These are phyloP conservation scores for Dipus sagitta DNA, from an alignment of 2,797 vertebrate genomes.

Conservation along the genomic window DNA sequence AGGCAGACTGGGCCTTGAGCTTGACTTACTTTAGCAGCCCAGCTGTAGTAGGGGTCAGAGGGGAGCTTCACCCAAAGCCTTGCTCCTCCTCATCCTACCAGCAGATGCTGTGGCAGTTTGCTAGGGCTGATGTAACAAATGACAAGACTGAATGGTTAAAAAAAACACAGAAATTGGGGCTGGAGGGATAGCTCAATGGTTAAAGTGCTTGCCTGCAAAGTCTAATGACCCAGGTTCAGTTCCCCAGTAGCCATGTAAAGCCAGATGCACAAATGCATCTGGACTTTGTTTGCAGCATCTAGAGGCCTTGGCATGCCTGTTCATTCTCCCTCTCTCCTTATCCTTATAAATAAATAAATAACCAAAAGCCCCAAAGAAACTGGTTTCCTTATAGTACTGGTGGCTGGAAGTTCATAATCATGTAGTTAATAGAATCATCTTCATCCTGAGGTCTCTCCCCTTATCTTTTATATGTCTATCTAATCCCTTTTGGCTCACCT, in stretches of 20 bases:
- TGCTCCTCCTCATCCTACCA: neutral
- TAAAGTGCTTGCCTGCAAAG: too few relatives aligned
- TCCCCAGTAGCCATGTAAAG: too few relatives aligned
- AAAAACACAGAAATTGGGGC: neutral
- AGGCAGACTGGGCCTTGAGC: neutral
- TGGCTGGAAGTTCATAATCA: neutral
- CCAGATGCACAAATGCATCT: too few relatives aligned
- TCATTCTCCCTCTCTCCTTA: too few relatives aligned
- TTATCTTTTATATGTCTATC: neutral
- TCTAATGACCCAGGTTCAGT: too few relatives aligned
- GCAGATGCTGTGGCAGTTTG: neutral
- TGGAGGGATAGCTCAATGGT: too few relatives aligned
- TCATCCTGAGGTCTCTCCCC: neutral
- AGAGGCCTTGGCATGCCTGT: too few relatives aligned
- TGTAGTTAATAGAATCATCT: neutral
- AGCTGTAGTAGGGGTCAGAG: too few relatives aligned
- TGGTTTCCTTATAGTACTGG: neutral
- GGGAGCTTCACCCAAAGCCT: neutral
- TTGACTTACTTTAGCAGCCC: neutral
- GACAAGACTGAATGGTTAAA: neutral
- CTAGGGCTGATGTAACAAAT: neutral
- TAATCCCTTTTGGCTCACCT: neutral
- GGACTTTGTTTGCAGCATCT: too few relatives aligned
- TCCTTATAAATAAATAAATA: too few relatives aligned
- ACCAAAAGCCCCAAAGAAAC: neutral